Evolutionary conservation across 2,113 vertebrate species (phyloP).

Genomic region (Noctilio leporinus): DNA sequence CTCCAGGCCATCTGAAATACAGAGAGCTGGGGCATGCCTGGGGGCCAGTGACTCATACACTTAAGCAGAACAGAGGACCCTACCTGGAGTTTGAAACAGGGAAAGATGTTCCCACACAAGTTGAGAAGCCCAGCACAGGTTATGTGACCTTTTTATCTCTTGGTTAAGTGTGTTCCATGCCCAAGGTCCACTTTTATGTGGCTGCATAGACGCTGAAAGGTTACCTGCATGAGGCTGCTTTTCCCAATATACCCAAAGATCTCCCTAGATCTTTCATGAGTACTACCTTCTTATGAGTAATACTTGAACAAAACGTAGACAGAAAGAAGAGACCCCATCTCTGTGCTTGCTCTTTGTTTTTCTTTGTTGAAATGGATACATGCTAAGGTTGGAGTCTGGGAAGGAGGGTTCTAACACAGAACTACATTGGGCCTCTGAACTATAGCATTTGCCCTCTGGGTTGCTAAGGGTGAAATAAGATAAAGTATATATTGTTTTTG

Average conservation of each 20-base stretch:
- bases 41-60: neutral
- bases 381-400: neutral
- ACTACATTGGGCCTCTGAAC: neutral
- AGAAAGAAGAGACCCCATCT: neutral
- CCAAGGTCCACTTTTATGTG: neutral
- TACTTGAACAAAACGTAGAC: neutral
- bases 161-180: neutral
- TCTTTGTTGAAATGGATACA: neutral
- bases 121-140: neutral
- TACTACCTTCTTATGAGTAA: neutral
- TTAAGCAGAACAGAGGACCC: neutral
- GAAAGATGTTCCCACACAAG: neutral
- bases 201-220: neutral
- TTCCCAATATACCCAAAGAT: neutral
- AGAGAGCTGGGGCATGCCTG: neutral
- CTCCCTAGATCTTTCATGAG: neutral
- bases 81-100: neutral
- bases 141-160: neutral
- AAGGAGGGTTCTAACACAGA: neutral
- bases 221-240: neutral
- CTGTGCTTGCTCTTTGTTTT: neutral
- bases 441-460: neutral
- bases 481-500: neutral
- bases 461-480: neutral
- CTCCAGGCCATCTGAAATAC: neutral